Evolutionary conservation across 1,140 invertebrate species (phyloP), one percentile per base, ranked within the genome.

Genomic region (Ptiloglossa arizonensis): DNA sequence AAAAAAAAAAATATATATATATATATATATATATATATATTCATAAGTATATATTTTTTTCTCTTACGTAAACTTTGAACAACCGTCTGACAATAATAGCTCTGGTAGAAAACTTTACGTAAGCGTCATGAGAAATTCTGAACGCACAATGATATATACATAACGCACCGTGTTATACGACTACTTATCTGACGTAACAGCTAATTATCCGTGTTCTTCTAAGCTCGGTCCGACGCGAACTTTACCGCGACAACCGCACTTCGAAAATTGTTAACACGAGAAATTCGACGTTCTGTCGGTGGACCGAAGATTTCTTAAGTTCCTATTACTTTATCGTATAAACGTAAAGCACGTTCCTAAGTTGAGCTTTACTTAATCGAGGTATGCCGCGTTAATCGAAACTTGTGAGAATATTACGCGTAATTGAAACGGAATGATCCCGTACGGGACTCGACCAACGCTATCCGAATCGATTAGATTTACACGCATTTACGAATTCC

Each of bases 301-400:
- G 62, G 35, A 35, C 48, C 44, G 44, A 69, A 24, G 75, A 54
- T 29, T 66, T 52, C 79, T 75, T 85, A 66, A 85, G 84, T 86
- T 86, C 84, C 84, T 86, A 86, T 77, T 86, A 85, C 46, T 27
- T 41, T 52, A 82, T 79, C 70, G 56, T 72, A 71, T 82, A 71
- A 72, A 70, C 38, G 66, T 71, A n/a, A n/a, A n/a, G n/a, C n/a
- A 79, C 44, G 84, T 82, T 86, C 60, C 82, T 85, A 82, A 85
- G 83, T 79, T 86, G 71, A 82, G 84, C 83, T 86, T 85, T 85
- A 85, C 79, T 27, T 50, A 66, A 48, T 52, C 67, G 52, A 81
- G 44, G 50, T 56, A 50, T 11, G 41, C 24, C 62, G 82, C 57
- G 71, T 70, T 64, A 71, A 66, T 64, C 60, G 59, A 57, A 24